Base-by-base conservation (phyloP, 1,140 invertebrate species). In the Ylistrum balloti region DNA sequence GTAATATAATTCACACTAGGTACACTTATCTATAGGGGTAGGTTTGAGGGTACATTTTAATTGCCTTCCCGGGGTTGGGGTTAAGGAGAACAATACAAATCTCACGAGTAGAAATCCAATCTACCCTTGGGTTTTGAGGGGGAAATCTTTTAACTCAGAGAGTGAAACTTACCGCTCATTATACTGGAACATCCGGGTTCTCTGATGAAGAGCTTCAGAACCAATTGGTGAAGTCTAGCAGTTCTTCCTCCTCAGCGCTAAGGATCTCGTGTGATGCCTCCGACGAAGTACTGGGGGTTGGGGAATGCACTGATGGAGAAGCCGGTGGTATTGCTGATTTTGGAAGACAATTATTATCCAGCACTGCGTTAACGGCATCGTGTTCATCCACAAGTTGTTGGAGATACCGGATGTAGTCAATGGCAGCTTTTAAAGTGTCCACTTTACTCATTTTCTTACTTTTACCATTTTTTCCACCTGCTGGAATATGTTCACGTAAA, bases 341-440 rank as follows among this genome's bases (percentile, higher is more conserved):
- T 0, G 91, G 91, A 11, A 91, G 87, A 38, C 87, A 90, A 56
- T 91, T 91, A 17, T 48, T 92, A 20, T 91, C 91, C 17, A 93
- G 89, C 2, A 90, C 90, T 2, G 93, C 91, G 74, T 92, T 93
- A 0, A 93, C 94, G 13, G 94, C 92, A 88, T 94, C 93, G 45
- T 94, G 89, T 33, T 96, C 98, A 33, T 85, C 97, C 97, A 99
- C 95, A 13, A 99, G 95, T 93, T 97, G 97, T 95, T 99, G 98
- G 33, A 99, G 96, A 87, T 98, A 97, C 93, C 98, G 96, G 93
- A 99, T 99, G 95, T 99, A 99, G 94, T 99, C 98, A 0, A 99
- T 98, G 5, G 98, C 99, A 97, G 98, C 98, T 91, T 98, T 97
- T 45, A 99, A 95, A 0, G 98, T 99, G 96, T 99, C 98, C n/a